Base-by-base conservation (phyloP, 2,113 vertebrate species). In the Bagarius yarrelli region DNA sequence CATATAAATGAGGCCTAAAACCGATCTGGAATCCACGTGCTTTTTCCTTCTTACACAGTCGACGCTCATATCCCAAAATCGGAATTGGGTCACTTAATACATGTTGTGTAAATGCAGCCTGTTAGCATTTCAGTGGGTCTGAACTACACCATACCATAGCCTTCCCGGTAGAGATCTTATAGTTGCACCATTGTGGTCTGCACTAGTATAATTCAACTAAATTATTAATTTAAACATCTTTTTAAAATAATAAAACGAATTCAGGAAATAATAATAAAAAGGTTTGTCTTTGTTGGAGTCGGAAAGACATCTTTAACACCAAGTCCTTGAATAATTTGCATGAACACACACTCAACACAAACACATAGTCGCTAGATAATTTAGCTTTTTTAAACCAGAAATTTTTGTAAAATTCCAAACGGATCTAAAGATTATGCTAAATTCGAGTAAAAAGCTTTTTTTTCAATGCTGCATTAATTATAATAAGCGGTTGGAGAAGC, bases 361-460 rank as follows among this genome's bases (percentile, higher is more conserved):
- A 30, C 6, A 47, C 52, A 52, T 27, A 73, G 16, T 67, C n/a
- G n/a, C 30, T 77, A 64, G 16, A 80, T 80, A 34, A 79, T 83
- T 85, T 85, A 80, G 84, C 78, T 83, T 85, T 85, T 66, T 32
- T 27, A 76, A 83, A 66, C 81, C 67, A 77, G 66, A 83, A 81
- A 85, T 80, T 85, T 61, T 13, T 52, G 59, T 80, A 83, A 78
- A 85, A 81, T 50, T 80, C 73, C 81, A 85, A 59, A 70, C 57
- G 76, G 63, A 57, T 80, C 66, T 19, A 55, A 66, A 81, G 44
- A 81, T 75, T 66, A 50, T 32, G 30, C 80, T n/a, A 73, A 73
- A 80, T 83, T 18, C 4, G 16, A 56, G 66, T n/a, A 59, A 57
- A 67, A 53, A 32, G 8, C 44, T 30, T 78, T 76, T 34, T 77